A percentile compares a stretch with the other conserved stretches of the same genome.
These are phyloP conservation scores for Nephrocerus scutellatus DNA, from an alignment of 2,888 invertebrate genomes.

Conservation along the genomic window DNA sequence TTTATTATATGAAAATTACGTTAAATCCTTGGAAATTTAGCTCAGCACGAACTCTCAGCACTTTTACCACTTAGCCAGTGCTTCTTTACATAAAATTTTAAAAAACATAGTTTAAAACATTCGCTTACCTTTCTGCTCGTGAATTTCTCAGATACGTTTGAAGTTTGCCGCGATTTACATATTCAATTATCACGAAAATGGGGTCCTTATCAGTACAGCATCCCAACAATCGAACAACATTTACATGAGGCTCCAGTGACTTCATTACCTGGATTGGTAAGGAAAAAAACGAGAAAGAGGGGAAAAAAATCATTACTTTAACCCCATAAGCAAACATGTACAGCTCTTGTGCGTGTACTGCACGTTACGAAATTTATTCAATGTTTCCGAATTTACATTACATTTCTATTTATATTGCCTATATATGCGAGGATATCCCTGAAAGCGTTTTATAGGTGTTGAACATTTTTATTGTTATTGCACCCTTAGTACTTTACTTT, in stretches of 20 bases:
- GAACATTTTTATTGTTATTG: conserved; percentile 22
- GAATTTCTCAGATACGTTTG: conserved; percentile 82
- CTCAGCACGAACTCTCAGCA: no score
- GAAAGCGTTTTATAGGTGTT: conserved; percentile 23
- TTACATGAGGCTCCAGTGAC: conserved; percentile 80
- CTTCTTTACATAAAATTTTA: no score
- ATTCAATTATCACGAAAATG: conserved; percentile 87
- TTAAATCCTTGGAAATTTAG: no score
- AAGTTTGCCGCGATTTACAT: conserved; percentile 79
- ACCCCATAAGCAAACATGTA: conserved; percentile 15
- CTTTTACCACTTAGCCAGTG: no score
- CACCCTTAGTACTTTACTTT: conserved; percentile 19
- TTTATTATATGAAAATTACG: no score
- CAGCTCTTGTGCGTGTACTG: not conserved
- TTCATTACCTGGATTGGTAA: conserved; percentile 69
- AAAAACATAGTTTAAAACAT: no score
- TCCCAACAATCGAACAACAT: conserved; percentile 79
- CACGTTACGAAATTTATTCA: conserved; percentile 18
- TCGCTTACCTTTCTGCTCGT: conserved; percentile 62
- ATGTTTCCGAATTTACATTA: conserved; percentile 26
- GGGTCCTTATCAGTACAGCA: conserved; percentile 90
- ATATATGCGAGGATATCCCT: conserved; percentile 5
- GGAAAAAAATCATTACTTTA: conserved; percentile 13
- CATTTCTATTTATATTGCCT: conserved; percentile 7
- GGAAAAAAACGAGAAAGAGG: conserved; percentile 2